These are phyloP conservation scores for Lepeophtheirus salmonis DNA, from an alignment of 1,140 invertebrate genomes.

Conservation along the genomic window DNA sequence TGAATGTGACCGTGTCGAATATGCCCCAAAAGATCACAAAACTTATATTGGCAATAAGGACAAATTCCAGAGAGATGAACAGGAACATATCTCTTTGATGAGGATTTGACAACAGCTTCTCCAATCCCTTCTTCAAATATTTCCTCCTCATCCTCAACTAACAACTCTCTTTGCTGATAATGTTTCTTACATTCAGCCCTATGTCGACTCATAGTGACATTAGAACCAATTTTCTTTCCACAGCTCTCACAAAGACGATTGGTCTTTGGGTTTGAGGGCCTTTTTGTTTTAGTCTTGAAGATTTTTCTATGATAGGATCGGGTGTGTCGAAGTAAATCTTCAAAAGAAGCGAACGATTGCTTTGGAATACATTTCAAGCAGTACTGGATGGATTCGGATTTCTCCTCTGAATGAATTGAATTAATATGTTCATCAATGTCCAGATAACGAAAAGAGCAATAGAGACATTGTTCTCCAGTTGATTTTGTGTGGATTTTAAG, in stretches of 20 bases:
- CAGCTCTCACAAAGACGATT: constrained; percentile 12
- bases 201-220: neutral
- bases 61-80: constrained; percentile 11
- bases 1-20: constrained; percentile 9
- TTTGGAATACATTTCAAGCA: constrained; percentile 6
- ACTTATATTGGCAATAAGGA: constrained; percentile 8
- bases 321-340: constrained; percentile 12
- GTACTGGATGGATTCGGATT: neutral
- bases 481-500: constrained; percentile 9
- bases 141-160: neutral
- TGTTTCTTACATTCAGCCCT: constrained; percentile 10
- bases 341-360: constrained; percentile 1
- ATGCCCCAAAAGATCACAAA: constrained; percentile 10
- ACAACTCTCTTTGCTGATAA: neutral
- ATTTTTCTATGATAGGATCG: constrained; percentile 9
- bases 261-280: neutral
- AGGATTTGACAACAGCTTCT: neutral
- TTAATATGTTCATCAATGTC: constrained; percentile 5
- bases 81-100: constrained; percentile 2
- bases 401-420: neutral
- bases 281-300: neutral
- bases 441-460: constrained; percentile 5
- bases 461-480: constrained; percentile 10
- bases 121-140: neutral
- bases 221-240: constrained; percentile 1